Percentiles rank a stretch among this genome's conserved stretches.
Conservation (phyloP, 2,113 vertebrate genomes). For the Tauraco erythrolophus region DNA sequence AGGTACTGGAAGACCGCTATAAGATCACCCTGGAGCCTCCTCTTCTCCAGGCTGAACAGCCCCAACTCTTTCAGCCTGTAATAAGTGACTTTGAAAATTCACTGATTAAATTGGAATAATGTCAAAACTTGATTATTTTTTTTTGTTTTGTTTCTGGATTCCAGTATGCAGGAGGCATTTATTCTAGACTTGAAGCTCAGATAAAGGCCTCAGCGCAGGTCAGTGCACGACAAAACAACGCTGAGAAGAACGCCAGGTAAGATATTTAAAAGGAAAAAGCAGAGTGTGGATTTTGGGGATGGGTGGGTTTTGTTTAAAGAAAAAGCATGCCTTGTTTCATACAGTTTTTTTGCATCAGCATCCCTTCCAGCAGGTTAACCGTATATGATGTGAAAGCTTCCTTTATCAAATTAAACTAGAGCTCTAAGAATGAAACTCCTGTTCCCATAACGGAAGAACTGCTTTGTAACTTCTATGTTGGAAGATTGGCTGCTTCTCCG, state of each 20-base stretch:
- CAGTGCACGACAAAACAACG: slow-evolving; percentile 78
- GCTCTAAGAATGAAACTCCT: neutral
- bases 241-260: slow-evolving; percentile 87
- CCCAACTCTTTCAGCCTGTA: too few relatives aligned
- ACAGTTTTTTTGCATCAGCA: neutral
- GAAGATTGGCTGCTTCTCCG: neutral
- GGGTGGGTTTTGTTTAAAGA: neutral
- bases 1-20: too few relatives aligned
- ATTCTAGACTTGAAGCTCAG: slow-evolving; percentile 91
- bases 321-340: neutral
- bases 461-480: neutral
- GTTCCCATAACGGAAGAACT: neutral
- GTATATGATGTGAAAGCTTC: neutral
- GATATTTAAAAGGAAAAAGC: neutral
- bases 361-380: neutral
- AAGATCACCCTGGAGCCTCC: too few relatives aligned
- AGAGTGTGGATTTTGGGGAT: neutral
- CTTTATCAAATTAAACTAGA: neutral
- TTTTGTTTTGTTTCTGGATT: neutral
- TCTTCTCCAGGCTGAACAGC: too few relatives aligned
- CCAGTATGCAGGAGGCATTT: slow-evolving; percentile 90
- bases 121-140: neutral
- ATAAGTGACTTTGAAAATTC: too few relatives aligned
- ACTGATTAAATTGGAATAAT: neutral
- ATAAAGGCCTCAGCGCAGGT: slow-evolving; percentile 83